These are phyloP conservation scores for Diplolepis rosae DNA, from an alignment of 2,888 invertebrate species.

Conservation along the genomic window DNA sequence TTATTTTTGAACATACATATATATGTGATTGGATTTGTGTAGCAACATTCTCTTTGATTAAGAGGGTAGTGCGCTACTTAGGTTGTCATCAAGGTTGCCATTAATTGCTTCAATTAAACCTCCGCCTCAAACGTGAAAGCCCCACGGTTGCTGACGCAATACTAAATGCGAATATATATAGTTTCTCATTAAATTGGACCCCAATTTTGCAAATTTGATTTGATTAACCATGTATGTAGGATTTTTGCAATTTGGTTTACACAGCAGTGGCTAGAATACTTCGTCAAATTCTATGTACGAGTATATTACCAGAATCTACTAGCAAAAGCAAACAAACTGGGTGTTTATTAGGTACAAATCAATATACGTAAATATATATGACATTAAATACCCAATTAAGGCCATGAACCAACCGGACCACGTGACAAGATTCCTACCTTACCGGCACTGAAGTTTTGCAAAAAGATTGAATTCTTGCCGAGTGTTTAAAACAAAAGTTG, in stretches of 20 bases:
- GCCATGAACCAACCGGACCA: too few species aligned
- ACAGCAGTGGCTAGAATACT: background rate
- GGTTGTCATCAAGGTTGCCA: conserved; percentile 39
- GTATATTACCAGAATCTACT: too few species aligned
- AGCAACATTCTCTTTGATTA: conserved; percentile 17
- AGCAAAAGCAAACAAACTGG: too few species aligned
- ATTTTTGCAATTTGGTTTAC: conserved; percentile 1
- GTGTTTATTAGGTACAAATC: too few species aligned
- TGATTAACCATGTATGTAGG: conserved; percentile 36
- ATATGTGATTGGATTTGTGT: background rate
- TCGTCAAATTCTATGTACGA: background rate
- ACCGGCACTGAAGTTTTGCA: too few species aligned
- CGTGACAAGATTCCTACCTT: too few species aligned
- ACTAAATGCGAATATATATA: conserved; percentile 46
- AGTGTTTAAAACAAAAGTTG: too few species aligned
- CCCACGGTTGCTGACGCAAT: conserved; percentile 40
- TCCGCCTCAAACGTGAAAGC: conserved; percentile 37
- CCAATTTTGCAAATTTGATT: conserved; percentile 49
- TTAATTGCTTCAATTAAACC: conserved; percentile 48
- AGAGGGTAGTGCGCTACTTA: conserved; percentile 2
- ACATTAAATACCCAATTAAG: too few species aligned
- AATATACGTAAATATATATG: too few species aligned
- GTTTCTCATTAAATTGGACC: conserved; percentile 45
- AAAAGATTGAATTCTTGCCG: too few species aligned
- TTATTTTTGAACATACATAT: background rate